These are phyloP conservation scores for Lagothrix lagotricha DNA, from an alignment of 2,797 vertebrate species.

Conservation along the genomic window DNA sequence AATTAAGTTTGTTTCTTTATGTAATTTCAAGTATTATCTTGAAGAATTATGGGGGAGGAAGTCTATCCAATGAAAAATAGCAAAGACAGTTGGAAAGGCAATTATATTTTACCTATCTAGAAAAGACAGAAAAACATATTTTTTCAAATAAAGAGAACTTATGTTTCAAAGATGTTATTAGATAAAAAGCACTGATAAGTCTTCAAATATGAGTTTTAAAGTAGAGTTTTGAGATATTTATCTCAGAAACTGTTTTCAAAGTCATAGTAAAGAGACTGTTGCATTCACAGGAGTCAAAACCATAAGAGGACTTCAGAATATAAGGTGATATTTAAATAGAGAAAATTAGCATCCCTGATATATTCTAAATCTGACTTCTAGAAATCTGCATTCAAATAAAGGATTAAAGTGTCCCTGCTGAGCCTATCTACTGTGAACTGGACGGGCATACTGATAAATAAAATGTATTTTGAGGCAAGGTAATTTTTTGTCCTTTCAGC, in stretches of 20 bases:
- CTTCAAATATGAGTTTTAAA: slow-evolving; percentile 42
- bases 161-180: background rate
- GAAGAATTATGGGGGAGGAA: background rate
- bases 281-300: slow-evolving; percentile 12
- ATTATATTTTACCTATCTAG: background rate
- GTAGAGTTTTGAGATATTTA: background rate
- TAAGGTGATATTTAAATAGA: slow-evolving; percentile 60
- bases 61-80: background rate
- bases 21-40: background rate
- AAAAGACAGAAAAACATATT: background rate
- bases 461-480: slow-evolving; percentile 46
- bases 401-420: slow-evolving; percentile 28
- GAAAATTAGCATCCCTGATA: slow-evolving; percentile 59
- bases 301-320: background rate
- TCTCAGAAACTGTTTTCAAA: slow-evolving; percentile 53
- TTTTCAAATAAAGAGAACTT: slow-evolving; percentile 17
- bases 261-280: slow-evolving; percentile 28
- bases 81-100: background rate
- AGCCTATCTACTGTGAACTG: background rate
- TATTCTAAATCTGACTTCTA: slow-evolving; percentile 52
- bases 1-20: background rate
- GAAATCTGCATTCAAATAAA: slow-evolving; percentile 58
- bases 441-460: slow-evolving; percentile 56
- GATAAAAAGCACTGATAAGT: background rate
- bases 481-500: slow-evolving; percentile 49